phyloP scores from a whole-genome alignment of 2,888 invertebrate species.

The Mesorhabditis sp. region DNA sequence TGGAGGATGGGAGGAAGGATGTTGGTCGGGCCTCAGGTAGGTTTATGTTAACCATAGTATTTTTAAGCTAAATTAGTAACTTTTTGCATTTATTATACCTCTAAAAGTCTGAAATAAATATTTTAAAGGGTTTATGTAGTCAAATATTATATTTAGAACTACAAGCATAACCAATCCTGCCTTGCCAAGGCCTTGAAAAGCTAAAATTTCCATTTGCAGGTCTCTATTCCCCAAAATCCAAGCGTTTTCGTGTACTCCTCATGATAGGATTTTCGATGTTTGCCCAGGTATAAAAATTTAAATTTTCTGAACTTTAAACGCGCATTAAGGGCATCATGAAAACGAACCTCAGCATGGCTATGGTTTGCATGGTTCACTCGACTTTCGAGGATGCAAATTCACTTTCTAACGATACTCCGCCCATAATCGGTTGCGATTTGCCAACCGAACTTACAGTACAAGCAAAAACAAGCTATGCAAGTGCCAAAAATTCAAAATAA shows the following conservation, averaged over 20 bases:
- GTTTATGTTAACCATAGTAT: no score
- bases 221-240: neutral
- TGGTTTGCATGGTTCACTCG: neutral
- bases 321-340: neutral
- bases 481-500: neutral
- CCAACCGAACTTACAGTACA: neutral
- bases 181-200: no score
- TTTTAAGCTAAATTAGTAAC: no score
- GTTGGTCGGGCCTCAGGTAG: no score
- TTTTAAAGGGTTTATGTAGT: no score
- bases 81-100: no score
- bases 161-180: no score
- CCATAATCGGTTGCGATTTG: neutral
- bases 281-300: neutral
- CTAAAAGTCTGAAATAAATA: no score
- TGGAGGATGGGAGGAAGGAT: no score
- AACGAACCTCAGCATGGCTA: constrained; percentile 5
- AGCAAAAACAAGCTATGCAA: neutral
- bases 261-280: neutral
- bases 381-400: neutral
- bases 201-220: neutral
- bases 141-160: no score
- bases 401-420: neutral
- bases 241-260: neutral
- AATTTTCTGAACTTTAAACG: neutral